Conservation (phyloP, 2,113 vertebrate genomes). For the Phoxinus phoxinus region DNA sequence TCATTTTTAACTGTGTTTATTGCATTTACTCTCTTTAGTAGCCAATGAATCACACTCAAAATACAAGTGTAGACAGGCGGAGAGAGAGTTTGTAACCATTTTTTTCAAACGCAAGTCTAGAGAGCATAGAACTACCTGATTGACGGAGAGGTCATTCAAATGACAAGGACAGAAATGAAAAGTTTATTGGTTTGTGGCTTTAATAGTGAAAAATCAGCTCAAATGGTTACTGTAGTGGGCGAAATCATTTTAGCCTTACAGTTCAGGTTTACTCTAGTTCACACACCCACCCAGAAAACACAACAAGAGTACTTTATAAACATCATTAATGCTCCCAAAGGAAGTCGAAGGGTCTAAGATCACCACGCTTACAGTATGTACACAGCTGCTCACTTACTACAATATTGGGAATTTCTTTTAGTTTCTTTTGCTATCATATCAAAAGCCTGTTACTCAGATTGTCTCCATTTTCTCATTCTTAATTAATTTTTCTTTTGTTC, state of each 20-base stretch:
- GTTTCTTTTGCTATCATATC: neutral
- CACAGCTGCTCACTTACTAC: neutral
- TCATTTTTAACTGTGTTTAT: too few relatives aligned
- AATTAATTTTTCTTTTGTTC: constrained; percentile 1
- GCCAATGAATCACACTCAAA: too few relatives aligned
- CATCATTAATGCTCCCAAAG: constrained; percentile 13
- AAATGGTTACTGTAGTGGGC: neutral
- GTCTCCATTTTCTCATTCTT: neutral
- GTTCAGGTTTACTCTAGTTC: neutral
- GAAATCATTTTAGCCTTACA: neutral
- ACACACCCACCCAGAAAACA: constrained; percentile 5
- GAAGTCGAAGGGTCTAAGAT: neutral
- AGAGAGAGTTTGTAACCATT: too few relatives aligned
- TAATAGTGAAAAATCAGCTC: neutral
- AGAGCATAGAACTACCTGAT: neutral
- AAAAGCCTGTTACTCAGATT: neutral
- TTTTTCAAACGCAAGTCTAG: neutral
- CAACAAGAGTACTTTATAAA: neutral
- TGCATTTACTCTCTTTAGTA: too few relatives aligned
- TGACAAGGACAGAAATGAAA: neutral
- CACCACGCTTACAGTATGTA: neutral
- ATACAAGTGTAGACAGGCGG: too few relatives aligned
- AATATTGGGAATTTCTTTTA: neutral
- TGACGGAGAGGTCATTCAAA: neutral
- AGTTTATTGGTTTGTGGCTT: neutral